These are phyloP conservation scores for Xenus cinereus DNA, from an alignment of 2,113 vertebrate species.

Conservation along the genomic window DNA sequence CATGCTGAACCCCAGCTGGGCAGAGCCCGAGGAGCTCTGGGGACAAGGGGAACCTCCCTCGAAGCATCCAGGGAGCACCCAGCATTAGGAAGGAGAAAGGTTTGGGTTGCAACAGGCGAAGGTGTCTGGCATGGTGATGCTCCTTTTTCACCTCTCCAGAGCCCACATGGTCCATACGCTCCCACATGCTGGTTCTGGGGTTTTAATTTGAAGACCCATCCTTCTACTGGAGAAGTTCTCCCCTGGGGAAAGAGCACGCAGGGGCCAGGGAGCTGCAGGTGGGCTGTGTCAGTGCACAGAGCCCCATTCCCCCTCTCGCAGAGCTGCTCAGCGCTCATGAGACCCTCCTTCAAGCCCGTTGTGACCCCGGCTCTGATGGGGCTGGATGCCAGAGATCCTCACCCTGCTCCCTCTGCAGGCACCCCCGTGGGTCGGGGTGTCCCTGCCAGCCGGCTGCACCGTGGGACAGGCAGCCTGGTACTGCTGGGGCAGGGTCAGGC, in stretches of 20 bases:
- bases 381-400: not conserved
- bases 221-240: not conserved
- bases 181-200: not conserved
- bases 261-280: not conserved
- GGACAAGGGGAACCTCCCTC: not conserved
- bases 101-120: not conserved
- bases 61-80: not conserved
- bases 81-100: not conserved
- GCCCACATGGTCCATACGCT: fast-evolving
- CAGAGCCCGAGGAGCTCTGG: not conserved
- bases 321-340: not conserved
- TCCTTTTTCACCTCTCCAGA: not conserved
- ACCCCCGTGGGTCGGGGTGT: fast-evolving
- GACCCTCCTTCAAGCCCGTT: not conserved
- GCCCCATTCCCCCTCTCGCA: not conserved
- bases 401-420: not conserved
- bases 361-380: fast-evolving
- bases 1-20: not conserved
- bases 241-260: not conserved
- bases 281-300: not conserved
- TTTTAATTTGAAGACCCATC: not conserved
- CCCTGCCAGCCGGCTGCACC: not conserved
- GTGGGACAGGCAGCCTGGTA: not conserved
- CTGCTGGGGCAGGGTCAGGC: not conserved
- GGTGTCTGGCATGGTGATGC: not conserved